Evolutionary conservation across 2,113 vertebrate genomes (phyloP).

Genomic region (Tichodroma muraria): DNA sequence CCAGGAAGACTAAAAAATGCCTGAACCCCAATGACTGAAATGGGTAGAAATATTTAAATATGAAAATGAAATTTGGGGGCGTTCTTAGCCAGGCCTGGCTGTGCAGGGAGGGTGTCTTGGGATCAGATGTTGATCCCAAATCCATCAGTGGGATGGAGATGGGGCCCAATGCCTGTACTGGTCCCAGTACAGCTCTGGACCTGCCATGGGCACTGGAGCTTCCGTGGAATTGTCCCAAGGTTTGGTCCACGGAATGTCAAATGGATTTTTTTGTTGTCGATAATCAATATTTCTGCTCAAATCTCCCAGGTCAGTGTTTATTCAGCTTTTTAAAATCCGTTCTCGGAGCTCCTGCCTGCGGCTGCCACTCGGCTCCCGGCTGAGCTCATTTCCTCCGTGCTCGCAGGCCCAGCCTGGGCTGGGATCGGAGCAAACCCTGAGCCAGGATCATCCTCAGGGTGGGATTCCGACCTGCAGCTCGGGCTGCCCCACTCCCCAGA

Average conservation of each 20-base stretch:
- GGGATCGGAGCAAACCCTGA: not conserved
- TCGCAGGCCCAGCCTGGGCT: not conserved
- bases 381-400: not conserved
- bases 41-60: not conserved
- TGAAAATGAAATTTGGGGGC: not conserved
- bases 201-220: accelerated
- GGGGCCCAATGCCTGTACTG: not conserved
- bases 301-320: not conserved
- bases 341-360: not conserved
- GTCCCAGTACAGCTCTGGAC: not conserved
- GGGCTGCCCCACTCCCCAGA: not conserved
- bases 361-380: no score
- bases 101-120: not conserved
- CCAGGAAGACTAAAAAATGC: not conserved
- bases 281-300: not conserved
- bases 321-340: not conserved
- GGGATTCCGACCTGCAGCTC: not conserved
- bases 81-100: no score
- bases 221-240: no score
- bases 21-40: not conserved
- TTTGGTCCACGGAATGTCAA: not conserved
- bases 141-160: not conserved
- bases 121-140: not conserved
- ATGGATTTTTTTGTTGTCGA: not conserved
- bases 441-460: not conserved